Evolutionary conservation across 2,888 invertebrate genomes (phyloP).

Genomic region (Polyommatus icarus): DNA sequence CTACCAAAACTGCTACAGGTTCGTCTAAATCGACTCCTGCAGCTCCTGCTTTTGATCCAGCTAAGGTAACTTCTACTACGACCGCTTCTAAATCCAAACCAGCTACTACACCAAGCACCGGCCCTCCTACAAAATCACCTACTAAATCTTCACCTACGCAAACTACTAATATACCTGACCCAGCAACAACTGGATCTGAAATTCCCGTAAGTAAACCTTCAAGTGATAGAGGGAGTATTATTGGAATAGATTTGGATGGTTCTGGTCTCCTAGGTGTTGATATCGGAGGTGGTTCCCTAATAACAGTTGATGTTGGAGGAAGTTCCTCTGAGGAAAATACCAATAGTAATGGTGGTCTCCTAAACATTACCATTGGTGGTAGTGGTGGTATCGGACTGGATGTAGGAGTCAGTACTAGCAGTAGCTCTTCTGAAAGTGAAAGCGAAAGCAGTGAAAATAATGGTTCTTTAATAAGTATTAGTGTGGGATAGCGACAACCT

Average conservation of each 20-base stretch:
- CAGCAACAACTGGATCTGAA: background rate
- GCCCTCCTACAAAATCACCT: background rate
- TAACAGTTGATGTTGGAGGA: background rate
- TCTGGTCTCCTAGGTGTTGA: background rate
- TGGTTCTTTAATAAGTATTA: background rate
- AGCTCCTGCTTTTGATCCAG: background rate
- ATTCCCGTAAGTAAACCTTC: background rate
- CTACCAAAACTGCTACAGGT: background rate
- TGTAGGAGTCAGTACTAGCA: background rate
- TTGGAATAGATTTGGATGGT: background rate
- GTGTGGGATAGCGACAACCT: background rate
- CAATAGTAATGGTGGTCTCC: background rate
- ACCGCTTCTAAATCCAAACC: background rate
- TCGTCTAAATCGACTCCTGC: background rate
- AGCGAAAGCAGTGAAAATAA: conserved; percentile 1
- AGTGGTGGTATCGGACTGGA: background rate
- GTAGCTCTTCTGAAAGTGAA: conserved; percentile 13
- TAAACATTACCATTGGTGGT: conserved; percentile 5
- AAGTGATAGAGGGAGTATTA: background rate
- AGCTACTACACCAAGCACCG: background rate
- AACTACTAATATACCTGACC: background rate
- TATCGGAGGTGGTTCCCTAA: background rate
- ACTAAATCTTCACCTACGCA: background rate
- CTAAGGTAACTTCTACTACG: background rate
- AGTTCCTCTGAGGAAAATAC: background rate